Evolutionary conservation across 1,140 invertebrate genomes (phyloP).

Genomic region (Macrobrachium nipponense): DNA sequence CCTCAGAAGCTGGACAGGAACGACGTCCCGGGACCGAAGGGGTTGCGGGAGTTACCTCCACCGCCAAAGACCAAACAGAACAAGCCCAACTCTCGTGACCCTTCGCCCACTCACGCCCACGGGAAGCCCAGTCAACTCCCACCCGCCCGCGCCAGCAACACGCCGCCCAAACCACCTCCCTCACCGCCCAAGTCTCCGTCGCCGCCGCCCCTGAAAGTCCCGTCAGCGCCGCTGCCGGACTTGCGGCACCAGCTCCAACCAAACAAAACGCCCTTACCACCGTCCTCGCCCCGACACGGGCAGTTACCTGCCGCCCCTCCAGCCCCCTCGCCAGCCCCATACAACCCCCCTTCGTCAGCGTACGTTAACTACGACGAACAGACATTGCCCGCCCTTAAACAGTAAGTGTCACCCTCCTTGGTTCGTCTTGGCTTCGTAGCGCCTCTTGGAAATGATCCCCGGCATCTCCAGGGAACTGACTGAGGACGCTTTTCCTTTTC

Average conservation of each 20-base stretch:
- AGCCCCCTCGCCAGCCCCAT: conserved; percentile 1
- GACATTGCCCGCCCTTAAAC: conserved; percentile 82
- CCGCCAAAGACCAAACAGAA: conserved; percentile 52
- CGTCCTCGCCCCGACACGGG: conserved; percentile 66
- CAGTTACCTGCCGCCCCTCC: conserved; percentile 56
- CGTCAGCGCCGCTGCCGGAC: conserved; percentile 67
- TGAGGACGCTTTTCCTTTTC: no score
- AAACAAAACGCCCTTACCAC: conserved; percentile 2
- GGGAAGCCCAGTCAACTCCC: neutral
- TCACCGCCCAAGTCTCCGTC: conserved; percentile 58
- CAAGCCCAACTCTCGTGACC: conserved; percentile 3
- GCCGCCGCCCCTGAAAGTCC: conserved; percentile 67
- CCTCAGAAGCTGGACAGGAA: conserved; percentile 55
- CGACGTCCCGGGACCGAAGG: conserved; percentile 51
- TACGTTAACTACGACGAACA: conserved; percentile 89
- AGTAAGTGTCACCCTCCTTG: conserved; percentile 73
- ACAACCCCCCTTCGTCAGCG: conserved; percentile 73
- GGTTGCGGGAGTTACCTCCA: conserved; percentile 51
- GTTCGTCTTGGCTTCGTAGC: no score
- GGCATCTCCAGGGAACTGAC: no score
- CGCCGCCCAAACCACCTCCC: conserved; percentile 36
- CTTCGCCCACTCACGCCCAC: conserved; percentile 19
- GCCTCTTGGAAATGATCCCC: no score
- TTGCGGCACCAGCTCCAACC: conserved; percentile 63
- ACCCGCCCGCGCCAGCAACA: neutral